A percentile compares a stretch with the other conserved stretches of the same genome.
Conservation (phyloP, 2,888 invertebrate species). For the Clistopyga incitator region DNA sequence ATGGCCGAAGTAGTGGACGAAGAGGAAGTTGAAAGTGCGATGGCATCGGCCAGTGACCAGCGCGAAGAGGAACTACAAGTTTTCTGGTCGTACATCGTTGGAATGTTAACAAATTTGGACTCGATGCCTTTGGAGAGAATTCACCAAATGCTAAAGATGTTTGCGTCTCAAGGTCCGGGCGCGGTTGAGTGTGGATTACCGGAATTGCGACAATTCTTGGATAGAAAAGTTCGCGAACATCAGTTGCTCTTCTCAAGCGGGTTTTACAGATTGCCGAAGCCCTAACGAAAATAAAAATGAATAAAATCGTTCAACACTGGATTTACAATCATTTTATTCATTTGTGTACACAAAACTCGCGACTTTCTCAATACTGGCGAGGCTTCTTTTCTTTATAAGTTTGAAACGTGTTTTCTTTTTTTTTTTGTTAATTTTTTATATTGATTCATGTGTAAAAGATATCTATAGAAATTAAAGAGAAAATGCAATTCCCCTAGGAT, state of each 20-base stretch:
- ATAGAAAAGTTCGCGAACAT: constrained; percentile 96
- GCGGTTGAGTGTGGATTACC: constrained; percentile 95
- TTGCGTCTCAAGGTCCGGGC: constrained; percentile 95
- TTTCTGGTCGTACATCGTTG: constrained; percentile 98
- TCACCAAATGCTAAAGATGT: constrained; percentile 98
- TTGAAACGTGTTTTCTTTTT: not conserved
- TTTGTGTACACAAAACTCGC: constrained; percentile 9
- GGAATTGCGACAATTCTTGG: constrained; percentile 95
- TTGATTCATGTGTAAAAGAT: constrained; percentile 31
- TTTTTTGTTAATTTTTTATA: too few relatives aligned
- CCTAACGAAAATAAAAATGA: constrained; percentile 77
- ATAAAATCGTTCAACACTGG: not conserved
- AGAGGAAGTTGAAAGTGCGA: constrained; percentile 96
- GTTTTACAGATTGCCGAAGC: constrained; percentile 94
- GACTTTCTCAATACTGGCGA: constrained; percentile 6
- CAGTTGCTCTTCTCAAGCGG: constrained; percentile 94
- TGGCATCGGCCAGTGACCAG: constrained; percentile 97
- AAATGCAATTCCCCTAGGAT: constrained; percentile 3
- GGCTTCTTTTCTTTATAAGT: constrained; percentile 12
- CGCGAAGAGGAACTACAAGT: constrained; percentile 96
- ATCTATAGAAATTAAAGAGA: constrained; percentile 51
- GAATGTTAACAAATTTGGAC: constrained; percentile 98
- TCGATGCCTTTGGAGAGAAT: constrained; percentile 96
- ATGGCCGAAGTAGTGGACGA: constrained; percentile 91
- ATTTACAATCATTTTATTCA: constrained; percentile 27